Conservation (phyloP, 2,797 vertebrate genomes). For the Xiphophorus birchmanni region DNA sequence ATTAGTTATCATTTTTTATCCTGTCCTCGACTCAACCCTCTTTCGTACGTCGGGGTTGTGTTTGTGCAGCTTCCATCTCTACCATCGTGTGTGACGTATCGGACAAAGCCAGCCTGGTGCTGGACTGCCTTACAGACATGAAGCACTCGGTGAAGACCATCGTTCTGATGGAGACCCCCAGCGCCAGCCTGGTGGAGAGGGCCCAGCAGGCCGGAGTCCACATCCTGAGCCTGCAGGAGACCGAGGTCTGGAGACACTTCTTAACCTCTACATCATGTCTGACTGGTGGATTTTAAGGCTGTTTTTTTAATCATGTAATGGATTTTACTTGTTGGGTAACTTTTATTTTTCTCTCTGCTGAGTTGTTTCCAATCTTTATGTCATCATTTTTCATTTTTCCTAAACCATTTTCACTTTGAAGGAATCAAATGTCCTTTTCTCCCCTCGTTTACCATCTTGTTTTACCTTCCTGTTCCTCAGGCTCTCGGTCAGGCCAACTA, state of each 20-base stretch:
- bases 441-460: not conserved
- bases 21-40: not conserved
- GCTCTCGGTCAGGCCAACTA: slow-evolving; percentile 70
- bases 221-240: slow-evolving; percentile 84
- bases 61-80: slow-evolving; percentile 67
- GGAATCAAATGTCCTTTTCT: not conserved
- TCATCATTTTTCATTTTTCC: not conserved
- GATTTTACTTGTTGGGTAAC: not conserved
- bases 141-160: slow-evolving; percentile 83
- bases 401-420: not conserved
- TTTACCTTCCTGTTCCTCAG: slow-evolving; percentile 51
- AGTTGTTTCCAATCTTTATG: not conserved
- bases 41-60: not conserved
- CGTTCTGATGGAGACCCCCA: slow-evolving; percentile 86
- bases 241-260: slow-evolving; percentile 80
- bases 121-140: slow-evolving; percentile 81
- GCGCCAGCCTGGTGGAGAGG: slow-evolving; percentile 77
- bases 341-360: not conserved
- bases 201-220: slow-evolving; percentile 85
- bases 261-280: slow-evolving; percentile 22
- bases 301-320: not conserved
- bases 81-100: slow-evolving; percentile 89
- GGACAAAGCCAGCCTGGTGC: slow-evolving; percentile 85
- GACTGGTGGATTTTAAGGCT: not conserved
- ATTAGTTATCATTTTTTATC: not conserved